Evolutionary conservation across 2,888 invertebrate genomes (phyloP), one percentile per base, ranked within the genome.

Genomic region (Crepidodera aurea): DNA sequence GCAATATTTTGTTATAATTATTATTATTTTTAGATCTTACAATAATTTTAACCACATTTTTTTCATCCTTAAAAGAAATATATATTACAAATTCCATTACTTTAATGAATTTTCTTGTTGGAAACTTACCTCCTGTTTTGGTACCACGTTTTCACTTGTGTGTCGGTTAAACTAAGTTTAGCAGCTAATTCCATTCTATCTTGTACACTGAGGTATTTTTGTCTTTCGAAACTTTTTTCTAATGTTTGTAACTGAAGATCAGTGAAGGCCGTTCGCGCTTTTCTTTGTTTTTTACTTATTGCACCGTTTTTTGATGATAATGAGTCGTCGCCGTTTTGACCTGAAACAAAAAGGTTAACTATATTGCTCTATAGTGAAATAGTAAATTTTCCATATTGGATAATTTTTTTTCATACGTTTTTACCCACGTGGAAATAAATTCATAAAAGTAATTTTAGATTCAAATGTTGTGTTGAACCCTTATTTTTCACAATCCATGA

Each of bases 81-180:
- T n/a, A n/a, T n/a, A n/a, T n/a, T n/a, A n/a, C n/a, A n/a, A n/a
- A n/a, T n/a, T n/a, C n/a, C n/a, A n/a, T n/a, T n/a, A n/a, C n/a
- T n/a, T n/a, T n/a, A n/a, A n/a, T n/a, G n/a, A n/a, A n/a, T n/a
- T n/a, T n/a, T n/a, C n/a, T n/a, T n/a, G n/a, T n/a, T n/a, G n/a
- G n/a, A 3, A 15, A 80, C 88, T 85, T 81, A 96, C 97, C 98
- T 90, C 86, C 98, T 86, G 81, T 98, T 98, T 83, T 98, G 98
- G 83, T 98, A 98, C 98, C 99, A 99, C 75, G 99, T 99, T 83
- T 99, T 99, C 79, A 99, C 98, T 86, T 99, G 99, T 53, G 98
- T 99, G 83, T 99, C 99, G 40, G 96, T 96, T 61, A 99, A 87
- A 75, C 95, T 94, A 73, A 99, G 85, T 83, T 95, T 94, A 62